Percentiles rank a stretch among this genome's conserved stretches.
Evolutionary conservation across 2,113 vertebrate species (phyloP).

Genomic region (Tichodroma muraria): DNA sequence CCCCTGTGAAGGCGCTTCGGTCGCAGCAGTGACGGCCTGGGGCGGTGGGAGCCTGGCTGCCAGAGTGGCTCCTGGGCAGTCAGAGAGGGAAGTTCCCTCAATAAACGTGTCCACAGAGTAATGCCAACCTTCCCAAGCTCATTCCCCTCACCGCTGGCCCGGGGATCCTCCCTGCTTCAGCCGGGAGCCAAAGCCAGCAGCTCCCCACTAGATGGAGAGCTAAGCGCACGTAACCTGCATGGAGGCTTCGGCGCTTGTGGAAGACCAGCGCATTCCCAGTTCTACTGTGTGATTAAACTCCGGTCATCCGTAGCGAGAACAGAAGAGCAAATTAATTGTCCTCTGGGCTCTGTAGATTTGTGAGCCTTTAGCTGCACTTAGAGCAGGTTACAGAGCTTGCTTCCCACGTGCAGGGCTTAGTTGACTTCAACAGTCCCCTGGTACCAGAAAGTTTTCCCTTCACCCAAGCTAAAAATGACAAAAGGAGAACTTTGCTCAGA

Average conservation of each 20-base stretch:
- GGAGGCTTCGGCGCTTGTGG: fast-evolving
- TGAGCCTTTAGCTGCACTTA: not conserved
- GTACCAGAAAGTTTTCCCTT: not conserved
- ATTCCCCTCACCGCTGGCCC: fast-evolving
- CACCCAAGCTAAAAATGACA: not conserved
- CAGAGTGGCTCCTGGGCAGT: not conserved
- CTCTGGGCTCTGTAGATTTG: not conserved
- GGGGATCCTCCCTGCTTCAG: fast-evolving
- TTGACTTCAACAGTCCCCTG: not conserved
- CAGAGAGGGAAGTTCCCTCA: not conserved
- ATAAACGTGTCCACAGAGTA: fast-evolving
- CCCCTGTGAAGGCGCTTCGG: fast-evolving
- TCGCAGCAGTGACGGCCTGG: not conserved
- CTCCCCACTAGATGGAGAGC: not conserved
- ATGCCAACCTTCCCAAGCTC: too few relatives aligned
- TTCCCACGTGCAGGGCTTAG: not conserved
- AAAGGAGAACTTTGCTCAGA: not conserved
- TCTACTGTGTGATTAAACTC: not conserved
- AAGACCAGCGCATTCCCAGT: not conserved
- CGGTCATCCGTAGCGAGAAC: not conserved
- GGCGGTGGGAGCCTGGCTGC: not conserved
- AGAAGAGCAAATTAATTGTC: not conserved
- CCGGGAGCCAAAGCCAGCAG: not conserved
- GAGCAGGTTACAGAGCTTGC: not conserved
- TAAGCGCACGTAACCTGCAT: fast-evolving